Evolutionary conservation across 2,113 vertebrate genomes (phyloP).

Genomic region (Phrynosoma blainvillii): DNA sequence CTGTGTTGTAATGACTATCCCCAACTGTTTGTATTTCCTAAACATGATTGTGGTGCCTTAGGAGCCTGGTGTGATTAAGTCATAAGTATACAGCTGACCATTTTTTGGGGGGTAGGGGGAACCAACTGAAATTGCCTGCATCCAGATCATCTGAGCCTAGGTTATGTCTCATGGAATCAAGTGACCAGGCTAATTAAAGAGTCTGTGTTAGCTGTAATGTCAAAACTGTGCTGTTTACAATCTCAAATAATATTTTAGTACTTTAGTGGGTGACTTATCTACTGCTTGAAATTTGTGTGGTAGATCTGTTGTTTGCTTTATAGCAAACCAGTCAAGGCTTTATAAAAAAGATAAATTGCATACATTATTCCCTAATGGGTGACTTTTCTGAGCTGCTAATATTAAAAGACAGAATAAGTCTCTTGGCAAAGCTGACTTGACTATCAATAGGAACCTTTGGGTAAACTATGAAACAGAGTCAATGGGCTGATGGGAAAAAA

Average conservation of each 20-base stretch:
- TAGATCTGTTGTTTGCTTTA: constrained; percentile 17
- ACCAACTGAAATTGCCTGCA: not conserved
- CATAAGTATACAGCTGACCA: no score
- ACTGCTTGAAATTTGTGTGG: not conserved
- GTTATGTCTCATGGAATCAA: not conserved
- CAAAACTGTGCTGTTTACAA: not conserved
- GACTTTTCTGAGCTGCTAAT: constrained; percentile 16
- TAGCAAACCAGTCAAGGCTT: constrained; percentile 5
- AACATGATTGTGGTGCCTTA: no score
- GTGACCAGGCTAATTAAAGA: not conserved
- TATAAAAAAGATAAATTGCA: constrained; percentile 11
- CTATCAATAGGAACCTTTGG: constrained; percentile 17
- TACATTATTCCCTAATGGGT: not conserved
- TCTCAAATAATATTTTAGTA: not conserved
- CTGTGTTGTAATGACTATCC: no score
- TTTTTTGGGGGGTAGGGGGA: not conserved
- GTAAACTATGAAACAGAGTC: constrained; percentile 10
- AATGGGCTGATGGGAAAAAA: not conserved
- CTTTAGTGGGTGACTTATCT: not conserved
- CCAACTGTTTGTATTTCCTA: no score
- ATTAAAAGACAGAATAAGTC: constrained; percentile 14
- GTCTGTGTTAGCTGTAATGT: not conserved
- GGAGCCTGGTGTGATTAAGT: no score
- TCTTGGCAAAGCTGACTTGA: not conserved
- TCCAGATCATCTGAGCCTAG: not conserved